A percentile compares a stretch with the other conserved stretches of the same genome.
These are phyloP conservation scores for Trachymyrmex cornetzi DNA, from an alignment of 1,140 invertebrate species.

Conservation along the genomic window DNA sequence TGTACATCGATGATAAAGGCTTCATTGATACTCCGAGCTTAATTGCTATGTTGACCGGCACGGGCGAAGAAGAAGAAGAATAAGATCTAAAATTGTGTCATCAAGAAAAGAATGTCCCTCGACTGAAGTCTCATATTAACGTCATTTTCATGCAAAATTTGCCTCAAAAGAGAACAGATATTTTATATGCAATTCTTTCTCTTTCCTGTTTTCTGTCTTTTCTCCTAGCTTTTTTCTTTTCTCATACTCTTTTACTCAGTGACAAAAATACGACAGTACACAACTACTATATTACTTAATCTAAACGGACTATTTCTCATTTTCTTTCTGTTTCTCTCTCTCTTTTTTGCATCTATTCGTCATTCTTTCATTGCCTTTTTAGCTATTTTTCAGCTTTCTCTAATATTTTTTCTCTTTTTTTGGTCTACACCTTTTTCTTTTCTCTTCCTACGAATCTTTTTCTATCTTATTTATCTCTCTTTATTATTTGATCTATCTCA, in stretches of 20 bases:
- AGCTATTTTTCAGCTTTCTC: not conserved
- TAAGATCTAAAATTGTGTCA: conserved; percentile 39
- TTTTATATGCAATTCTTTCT: conserved; percentile 8
- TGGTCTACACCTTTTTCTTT: not conserved
- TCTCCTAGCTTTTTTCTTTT: not conserved
- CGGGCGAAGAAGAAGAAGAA: conserved; percentile 92
- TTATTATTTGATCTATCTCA: not conserved
- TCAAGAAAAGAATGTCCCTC: conserved; percentile 63
- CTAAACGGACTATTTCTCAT: not conserved
- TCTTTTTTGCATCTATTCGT: not conserved
- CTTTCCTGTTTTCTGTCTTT: not conserved
- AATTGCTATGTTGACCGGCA: conserved; percentile 95
- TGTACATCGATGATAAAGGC: conserved; percentile 97
- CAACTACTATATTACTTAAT: not conserved
- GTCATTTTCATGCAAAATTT: conserved; percentile 43
- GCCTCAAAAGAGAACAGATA: conserved; percentile 43
- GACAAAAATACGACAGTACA: conserved; percentile 19
- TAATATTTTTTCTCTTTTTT: not conserved
- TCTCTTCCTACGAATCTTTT: not conserved
- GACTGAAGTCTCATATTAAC: conserved; percentile 62
- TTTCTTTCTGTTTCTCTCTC: conserved; percentile 14
- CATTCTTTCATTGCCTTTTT: not conserved
- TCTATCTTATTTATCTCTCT: not conserved
- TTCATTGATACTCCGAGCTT: conserved; percentile 96
- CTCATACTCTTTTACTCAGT: not conserved